Base-by-base conservation (phyloP, 2,113 vertebrate genomes). In the Monopterus albus region DNA sequence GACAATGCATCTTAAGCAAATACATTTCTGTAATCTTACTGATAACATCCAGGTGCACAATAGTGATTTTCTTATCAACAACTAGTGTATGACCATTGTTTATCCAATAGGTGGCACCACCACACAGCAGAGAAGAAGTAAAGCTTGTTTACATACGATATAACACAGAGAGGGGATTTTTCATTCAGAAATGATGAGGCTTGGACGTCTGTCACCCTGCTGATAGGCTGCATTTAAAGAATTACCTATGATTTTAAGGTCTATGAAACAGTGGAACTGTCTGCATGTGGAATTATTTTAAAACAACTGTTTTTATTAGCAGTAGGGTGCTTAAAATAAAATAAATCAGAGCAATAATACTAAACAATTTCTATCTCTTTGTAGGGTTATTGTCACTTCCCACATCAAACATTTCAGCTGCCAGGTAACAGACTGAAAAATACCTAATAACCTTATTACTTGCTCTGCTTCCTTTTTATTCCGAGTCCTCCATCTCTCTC, bases 71-170 rank as follows among this genome's bases (percentile, higher is more conserved):
- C 42, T 20, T 5, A 35, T 20, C 20, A 50, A 20, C 36, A 43
- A 76, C 39, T 15, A 6, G 8, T 85, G 82, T 28, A 57, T 12
- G 46, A 9, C 4, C n/a, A 21, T 5, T 0, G 1, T 50, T 51
- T 51, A 40, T 35, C 87, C 91, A 89, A 70, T 28, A 90, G 91
- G 84, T 79, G 91, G 89, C 89, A 78, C 47, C 35, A 35, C 49
- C 51, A 71, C 84, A 89, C 79, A 84, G 64, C 49, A 80, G 46
- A 81, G 70, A 13, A 7, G 46, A 3, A 14, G 12, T 18, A 11
- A 50, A 4, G 12, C 7, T 20, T 35, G n/a, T 51, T 49, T 23
- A 36, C 33, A 2, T 9, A 31, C 9, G 17, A 53, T 6, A 42
- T 15, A 40, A n/a, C 7, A 59, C 14, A 10, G 35, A 50, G 13